A percentile compares a stretch with the other conserved stretches of the same genome.
These are phyloP conservation scores for Drosophila sproati DNA, from an alignment of 1,140 invertebrate genomes.

Conservation along the genomic window DNA sequence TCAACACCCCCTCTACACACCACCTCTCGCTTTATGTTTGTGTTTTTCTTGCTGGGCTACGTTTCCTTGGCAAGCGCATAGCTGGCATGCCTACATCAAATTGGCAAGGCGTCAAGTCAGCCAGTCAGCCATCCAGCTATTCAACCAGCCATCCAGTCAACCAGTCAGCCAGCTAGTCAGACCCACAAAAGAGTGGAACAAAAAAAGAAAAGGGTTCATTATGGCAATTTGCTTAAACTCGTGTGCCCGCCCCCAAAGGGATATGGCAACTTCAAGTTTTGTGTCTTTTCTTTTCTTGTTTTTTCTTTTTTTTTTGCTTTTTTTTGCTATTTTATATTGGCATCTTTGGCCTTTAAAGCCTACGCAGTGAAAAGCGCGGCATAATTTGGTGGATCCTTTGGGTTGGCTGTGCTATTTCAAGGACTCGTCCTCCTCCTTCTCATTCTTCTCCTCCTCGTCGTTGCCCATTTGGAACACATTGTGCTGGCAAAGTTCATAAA, in stretches of 20 bases:
- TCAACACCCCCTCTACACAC: neutral
- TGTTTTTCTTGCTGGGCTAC: slow-evolving; percentile 19
- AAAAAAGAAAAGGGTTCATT: slow-evolving; percentile 72
- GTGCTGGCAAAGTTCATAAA: slow-evolving; percentile 65
- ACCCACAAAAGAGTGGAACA: slow-evolving; percentile 44
- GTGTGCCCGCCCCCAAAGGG: slow-evolving; percentile 33
- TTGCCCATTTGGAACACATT: slow-evolving; percentile 53
- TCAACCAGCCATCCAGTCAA: slow-evolving; percentile 61
- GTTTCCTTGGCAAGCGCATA: slow-evolving; percentile 65
- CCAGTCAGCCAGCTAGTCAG: slow-evolving; percentile 38
- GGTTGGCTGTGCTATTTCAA: neutral
- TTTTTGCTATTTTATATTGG: slow-evolving; percentile 16
- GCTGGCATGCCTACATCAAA: slow-evolving; percentile 75
- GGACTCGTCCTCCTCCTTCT: slow-evolving; percentile 24
- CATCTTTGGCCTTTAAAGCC: slow-evolving; percentile 52
- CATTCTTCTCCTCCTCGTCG: slow-evolving; percentile 22
- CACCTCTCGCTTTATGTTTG: slow-evolving; percentile 17
- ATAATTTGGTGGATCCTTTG: slow-evolving; percentile 29
- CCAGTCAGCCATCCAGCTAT: slow-evolving; percentile 28
- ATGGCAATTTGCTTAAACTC: slow-evolving; percentile 83
- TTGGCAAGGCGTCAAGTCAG: slow-evolving; percentile 77
- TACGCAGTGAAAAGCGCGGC: slow-evolving; percentile 41
- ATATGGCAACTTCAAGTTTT: slow-evolving; percentile 50
- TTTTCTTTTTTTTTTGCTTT: slow-evolving; percentile 8
- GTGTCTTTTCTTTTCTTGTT: slow-evolving; percentile 31